phyloP scores from a whole-genome alignment of 2,113 vertebrate genomes.

The Chloroceryle aenea region DNA sequence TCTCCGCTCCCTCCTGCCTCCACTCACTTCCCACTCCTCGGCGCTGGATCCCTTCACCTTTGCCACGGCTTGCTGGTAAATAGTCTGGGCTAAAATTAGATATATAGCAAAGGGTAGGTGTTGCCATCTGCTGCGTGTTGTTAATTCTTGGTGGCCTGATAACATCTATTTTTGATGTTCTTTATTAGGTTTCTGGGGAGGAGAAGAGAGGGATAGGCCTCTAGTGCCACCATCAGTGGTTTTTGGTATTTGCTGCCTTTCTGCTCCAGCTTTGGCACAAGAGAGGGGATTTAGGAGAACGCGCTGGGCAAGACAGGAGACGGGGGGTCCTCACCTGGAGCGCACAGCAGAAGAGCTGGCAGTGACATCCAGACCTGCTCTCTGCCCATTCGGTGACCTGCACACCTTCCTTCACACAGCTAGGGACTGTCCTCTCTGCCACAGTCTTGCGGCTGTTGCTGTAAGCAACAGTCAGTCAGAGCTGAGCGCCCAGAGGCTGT shows the following conservation, averaged over 20 bases:
- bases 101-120: conserved; percentile 43
- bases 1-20: not conserved
- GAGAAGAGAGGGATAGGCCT: conserved; percentile 16
- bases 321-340: accelerated
- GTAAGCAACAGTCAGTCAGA: not conserved
- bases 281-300: not conserved
- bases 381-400: not conserved
- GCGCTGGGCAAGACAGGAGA: not conserved
- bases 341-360: not conserved
- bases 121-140: conserved; percentile 61
- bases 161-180: conserved; percentile 44
- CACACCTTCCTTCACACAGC: not conserved
- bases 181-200: conserved; percentile 27
- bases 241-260: conserved; percentile 2
- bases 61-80: conserved; percentile 56
- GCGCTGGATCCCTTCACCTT: not conserved
- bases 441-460: not conserved
- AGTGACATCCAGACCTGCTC: not conserved
- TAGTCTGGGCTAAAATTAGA: conserved; percentile 60
- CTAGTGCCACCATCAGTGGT: conserved; percentile 62
- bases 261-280: not conserved
- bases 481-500: not conserved
- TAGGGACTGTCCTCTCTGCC: not conserved
- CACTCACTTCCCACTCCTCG: accelerated
- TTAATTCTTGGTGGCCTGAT: conserved; percentile 54